A percentile compares a stretch with the other conserved stretches of the same genome.
phyloP scores from a whole-genome alignment of 2,888 invertebrate genomes.

The Melanostoma mellinum region DNA sequence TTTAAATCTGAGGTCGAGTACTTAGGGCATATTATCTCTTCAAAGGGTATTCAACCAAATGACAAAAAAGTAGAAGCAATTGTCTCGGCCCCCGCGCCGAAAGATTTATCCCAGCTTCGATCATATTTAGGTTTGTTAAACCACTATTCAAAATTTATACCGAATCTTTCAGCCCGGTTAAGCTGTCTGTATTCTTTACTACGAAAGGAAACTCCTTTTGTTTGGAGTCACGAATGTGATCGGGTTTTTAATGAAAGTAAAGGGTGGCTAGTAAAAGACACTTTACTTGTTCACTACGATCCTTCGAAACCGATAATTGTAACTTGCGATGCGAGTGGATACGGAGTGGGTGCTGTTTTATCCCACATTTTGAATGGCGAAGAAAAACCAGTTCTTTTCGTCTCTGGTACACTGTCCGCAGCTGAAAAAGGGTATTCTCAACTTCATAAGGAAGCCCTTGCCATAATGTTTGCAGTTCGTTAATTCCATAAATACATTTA shows the following conservation, averaged over 20 bases:
- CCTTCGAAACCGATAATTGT: conserved; percentile 45
- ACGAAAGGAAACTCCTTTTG: conserved; percentile 16
- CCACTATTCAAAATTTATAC: conserved; percentile 11
- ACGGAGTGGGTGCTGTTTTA: conserved; percentile 44
- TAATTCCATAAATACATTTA: conserved; percentile 80
- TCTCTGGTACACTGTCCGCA: too few species aligned
- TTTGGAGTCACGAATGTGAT: conserved; percentile 7
- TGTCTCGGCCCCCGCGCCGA: background rate
- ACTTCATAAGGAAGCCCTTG: conserved; percentile 76
- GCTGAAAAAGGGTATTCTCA: too few species aligned
- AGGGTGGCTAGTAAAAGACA: conserved; percentile 5
- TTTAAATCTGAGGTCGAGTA: conserved; percentile 9
- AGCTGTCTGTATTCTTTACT: background rate
- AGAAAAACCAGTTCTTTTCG: conserved; percentile 52
- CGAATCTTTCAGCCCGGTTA: conserved; percentile 1
- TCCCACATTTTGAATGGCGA: conserved; percentile 52
- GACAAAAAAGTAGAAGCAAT: background rate
- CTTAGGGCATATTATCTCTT: background rate
- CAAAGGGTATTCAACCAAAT: background rate
- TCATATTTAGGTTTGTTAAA: background rate
- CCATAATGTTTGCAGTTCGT: conserved; percentile 78
- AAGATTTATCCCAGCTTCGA: background rate
- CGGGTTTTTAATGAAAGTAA: conserved; percentile 12
- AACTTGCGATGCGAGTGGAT: conserved; percentile 46
- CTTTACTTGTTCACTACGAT: conserved; percentile 27